Evolutionary conservation across 2,888 invertebrate species (phyloP), one percentile per base, ranked within the genome.

Genomic region (Xestia xanthographa): DNA sequence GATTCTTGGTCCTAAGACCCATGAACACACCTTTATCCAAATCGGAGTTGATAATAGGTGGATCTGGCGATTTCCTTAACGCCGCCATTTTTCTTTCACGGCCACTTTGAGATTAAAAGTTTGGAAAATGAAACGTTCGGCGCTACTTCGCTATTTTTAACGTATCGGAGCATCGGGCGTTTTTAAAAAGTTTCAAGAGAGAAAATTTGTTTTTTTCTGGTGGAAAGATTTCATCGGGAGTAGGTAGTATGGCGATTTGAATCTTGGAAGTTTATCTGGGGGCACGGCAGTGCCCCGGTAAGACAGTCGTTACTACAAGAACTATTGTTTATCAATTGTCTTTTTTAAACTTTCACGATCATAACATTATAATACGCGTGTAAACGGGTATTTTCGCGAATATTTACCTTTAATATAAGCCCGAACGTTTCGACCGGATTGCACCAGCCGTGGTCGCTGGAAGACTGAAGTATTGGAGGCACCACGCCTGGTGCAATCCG

Each of bases 81-180:
- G 94, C 94, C 91, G 69, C 94, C 95, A 95, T 96, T 95, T 95
- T 96, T 96, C 96, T 95, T 95, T 95, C 96, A 96, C 96, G 95
- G 96, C 95, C 95, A 96, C 96, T 96, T 96, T 95, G 95, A 96
- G 96, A 96, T 96, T 96, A 96, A 96, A 96, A 96, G 95, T 96
- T 96, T 95, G 93, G 93, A 94, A 95, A 95, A 95, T 95, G 94
- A 95, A 95, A 95, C 95, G 95, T 96, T 93, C 88, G 90, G 88
- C 86, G 78, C 65, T 72, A 71, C 76, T 84, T 84, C 90, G 89
- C 91, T 90, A 88, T 89, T 89, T 84, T 86, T 85, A 84, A 88
- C 91, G 92, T 93, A 93, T 94, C 93, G 93, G 92, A 84, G 91
- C 90, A 91, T 91, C 89, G 91, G 90, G 90, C 87, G 90, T 82